Evolutionary conservation across 2,797 vertebrate species (phyloP), one percentile per base, ranked within the genome.

Genomic region (Iguana delicatissima): DNA sequence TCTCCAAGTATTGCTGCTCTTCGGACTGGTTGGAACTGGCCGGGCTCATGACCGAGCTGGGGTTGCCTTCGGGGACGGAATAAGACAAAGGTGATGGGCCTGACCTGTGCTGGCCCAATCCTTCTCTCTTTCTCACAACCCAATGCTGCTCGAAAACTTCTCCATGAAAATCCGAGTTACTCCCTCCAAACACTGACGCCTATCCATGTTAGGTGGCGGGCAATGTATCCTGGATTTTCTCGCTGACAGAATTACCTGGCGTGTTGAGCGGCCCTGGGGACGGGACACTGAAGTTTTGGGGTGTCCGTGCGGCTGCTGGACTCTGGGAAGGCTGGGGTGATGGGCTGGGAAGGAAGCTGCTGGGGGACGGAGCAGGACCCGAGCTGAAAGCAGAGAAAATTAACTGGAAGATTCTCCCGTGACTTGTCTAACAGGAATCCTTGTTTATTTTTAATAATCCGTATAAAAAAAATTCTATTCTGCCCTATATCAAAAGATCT

Each of bases 1-100:
- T 99, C 96, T 99, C 99, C 97, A 99, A 98, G 96, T 99, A 99
- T 93, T 99, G 99, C 93, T 99, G 99, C 90, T 99, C 99, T 95
- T 99, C 99, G 42, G 98, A 98, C 91, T 99, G 99, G 50, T 97
- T 97, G 83, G 98, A 97, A 22, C 98, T 98, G 0, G 98, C 98
- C 0, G 99, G 99, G 95, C 99, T 99, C 98, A 99, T 98, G 94
- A 98, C 99, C 0, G 99, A 99, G 94, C 96, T 98, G 86, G 98
- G 99, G 96, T 99, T 99, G 90, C 98, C 99, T 99, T 91, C 4
- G 14, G 2, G 69, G 69, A 84, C 93, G 18, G 85, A 64, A 59
- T 10, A 10, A n/a, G 35, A 10, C 80, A 22, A 73, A n/a, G 42
- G 42, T 46, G 42, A 46, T 9, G 7, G 52, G 52, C 52, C 52